Evolutionary conservation across 1,140 invertebrate species (phyloP).

Genomic region (Eupristina koningsbergeri): DNA sequence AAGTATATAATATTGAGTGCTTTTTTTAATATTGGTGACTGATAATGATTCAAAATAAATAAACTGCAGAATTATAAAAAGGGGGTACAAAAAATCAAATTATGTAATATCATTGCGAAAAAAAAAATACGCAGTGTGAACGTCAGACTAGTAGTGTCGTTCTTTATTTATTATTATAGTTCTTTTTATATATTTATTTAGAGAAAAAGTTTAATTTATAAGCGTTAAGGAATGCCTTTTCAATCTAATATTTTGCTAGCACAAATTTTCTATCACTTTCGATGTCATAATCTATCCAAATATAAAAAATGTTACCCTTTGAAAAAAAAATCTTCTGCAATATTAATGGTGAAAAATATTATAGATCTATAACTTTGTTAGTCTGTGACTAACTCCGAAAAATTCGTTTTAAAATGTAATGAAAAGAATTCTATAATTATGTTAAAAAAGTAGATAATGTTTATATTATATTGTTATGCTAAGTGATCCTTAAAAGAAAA

Average conservation of each 20-base stretch:
- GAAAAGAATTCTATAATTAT: constrained; percentile 42
- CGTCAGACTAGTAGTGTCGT: constrained; percentile 41
- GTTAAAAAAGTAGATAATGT: constrained; percentile 33
- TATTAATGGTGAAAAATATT: constrained; percentile 33
- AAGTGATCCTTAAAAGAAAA: constrained; percentile 38
- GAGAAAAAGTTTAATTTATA: constrained; percentile 13
- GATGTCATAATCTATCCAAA: constrained; percentile 24
- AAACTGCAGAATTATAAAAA: constrained; percentile 20
- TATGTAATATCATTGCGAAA: constrained; percentile 20
- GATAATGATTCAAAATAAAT: neutral
- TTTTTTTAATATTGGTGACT: constrained; percentile 14
- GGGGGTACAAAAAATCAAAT: constrained; percentile 42
- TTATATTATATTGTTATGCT: constrained; percentile 46
- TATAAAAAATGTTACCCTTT: neutral
- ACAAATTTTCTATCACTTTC: constrained; percentile 48
- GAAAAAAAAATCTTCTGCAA: constrained; percentile 20
- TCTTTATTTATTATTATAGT: constrained; percentile 41
- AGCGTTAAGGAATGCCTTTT: constrained; percentile 48
- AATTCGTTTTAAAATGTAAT: constrained; percentile 37
- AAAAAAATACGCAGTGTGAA: constrained; percentile 24
- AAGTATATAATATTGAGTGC: constrained; percentile 29
- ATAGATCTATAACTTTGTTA: constrained; percentile 38
- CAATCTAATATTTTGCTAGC: constrained; percentile 43
- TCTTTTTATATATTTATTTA: constrained; percentile 38
- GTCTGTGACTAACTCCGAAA: constrained; percentile 47